Base-by-base conservation (phyloP, 1,140 invertebrate genomes). In the Bombus soroeensis region DNA sequence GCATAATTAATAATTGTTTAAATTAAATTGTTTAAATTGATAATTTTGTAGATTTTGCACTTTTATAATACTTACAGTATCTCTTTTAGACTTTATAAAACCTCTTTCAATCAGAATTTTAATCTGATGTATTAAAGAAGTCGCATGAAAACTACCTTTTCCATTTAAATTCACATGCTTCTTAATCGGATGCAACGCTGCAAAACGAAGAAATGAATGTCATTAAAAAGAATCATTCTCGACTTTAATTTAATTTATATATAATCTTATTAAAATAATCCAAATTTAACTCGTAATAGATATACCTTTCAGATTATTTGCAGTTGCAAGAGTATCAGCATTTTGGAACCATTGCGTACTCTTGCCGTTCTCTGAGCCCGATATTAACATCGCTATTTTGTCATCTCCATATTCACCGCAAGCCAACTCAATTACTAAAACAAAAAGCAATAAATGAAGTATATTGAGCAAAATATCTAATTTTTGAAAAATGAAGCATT, bases 321-420 rank as follows among this genome's bases (percentile, higher is more conserved):
- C 93, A 15, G 96, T 95, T 22, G 95, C 93, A 73, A 97, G 94
- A 1, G 92, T 87, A 2, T 94, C 92, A 0, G 95, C 92, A 89
- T 97, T 96, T 9, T 96, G 95, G 81, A 98, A 97, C 97, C 97
- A 98, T 22, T 96, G 94, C 3, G 97, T 88, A 83, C 94, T 96
- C 91, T 95, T 96, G 8, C 98, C 98, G 92, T 98, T 98, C 86
- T 97, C 95, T 0, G 97, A 96, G 81, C 96, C 97, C 5, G 95
- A 94, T 10, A 97, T 97, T 81, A 99, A 95, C 39, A 96, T 94
- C 39, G 97, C 94, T 6, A 98, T 97, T 95, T 97, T 98, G 91
- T 97, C 97, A 34, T 97, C 96, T 0, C 98, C 98, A 90, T 98
- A 98, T 94, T 99, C 98, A 1, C 97, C 98, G 86, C 97, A 98